Percentiles rank a stretch among this genome's conserved stretches.
phyloP scores from a whole-genome alignment of 2,888 invertebrate species.

The Agrotis ipsilon region DNA sequence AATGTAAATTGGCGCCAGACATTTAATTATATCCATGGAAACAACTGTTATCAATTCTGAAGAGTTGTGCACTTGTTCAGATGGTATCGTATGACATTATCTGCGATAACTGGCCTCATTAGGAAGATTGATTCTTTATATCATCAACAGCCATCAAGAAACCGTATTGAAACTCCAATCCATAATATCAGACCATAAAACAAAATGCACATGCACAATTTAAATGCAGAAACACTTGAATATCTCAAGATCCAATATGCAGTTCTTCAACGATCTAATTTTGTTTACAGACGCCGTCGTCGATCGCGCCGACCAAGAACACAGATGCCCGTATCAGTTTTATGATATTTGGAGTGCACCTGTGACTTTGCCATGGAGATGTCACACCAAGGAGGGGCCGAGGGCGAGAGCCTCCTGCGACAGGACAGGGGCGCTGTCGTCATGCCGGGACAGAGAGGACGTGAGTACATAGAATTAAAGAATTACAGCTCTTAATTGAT shows the following conservation, averaged over 20 bases:
- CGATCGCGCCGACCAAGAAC: conserved; percentile 57
- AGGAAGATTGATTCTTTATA: conserved; percentile 6
- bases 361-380: conserved; percentile 82
- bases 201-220: conserved; percentile 10
- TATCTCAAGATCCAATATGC: conserved; percentile 7
- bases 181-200: neutral
- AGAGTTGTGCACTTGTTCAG: neutral
- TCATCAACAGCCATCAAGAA: neutral
- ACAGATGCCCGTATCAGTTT: conserved; percentile 81
- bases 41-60: no score
- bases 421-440: conserved; percentile 82
- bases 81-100: neutral
- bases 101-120: neutral
- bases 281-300: conserved; percentile 70
- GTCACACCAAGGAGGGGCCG: conserved; percentile 85
- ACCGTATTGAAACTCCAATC: conserved; percentile 5
- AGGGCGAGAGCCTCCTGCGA: conserved; percentile 87
- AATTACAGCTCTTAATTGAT: neutral
- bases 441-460: conserved; percentile 79
- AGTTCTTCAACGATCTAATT: conserved; percentile 48
- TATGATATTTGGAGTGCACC: conserved; percentile 83
- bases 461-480: conserved; percentile 71
- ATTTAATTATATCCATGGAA: neutral
- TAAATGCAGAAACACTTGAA: conserved; percentile 27
- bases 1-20: neutral